Percentiles rank a stretch among this genome's conserved stretches.
Evolutionary conservation across 2,888 invertebrate species (phyloP).

Genomic region (Disparrhopalites patrizii): DNA sequence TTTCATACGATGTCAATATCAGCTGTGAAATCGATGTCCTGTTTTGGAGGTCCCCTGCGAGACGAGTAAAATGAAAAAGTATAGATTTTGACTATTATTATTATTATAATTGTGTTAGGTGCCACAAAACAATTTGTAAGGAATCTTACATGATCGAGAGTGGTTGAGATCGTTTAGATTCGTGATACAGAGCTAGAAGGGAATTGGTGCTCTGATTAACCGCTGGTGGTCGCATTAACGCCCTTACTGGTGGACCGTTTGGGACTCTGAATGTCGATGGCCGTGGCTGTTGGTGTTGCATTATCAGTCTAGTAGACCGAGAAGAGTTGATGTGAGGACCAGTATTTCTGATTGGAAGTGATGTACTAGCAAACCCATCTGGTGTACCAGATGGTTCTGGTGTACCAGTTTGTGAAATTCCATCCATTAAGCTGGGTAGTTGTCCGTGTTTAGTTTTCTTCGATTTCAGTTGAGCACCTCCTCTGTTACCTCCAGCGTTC

Average conservation of each 20-base stretch:
- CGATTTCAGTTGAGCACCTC: not conserved
- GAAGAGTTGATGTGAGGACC: no score
- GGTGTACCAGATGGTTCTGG: not conserved
- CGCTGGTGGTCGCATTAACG: not conserved
- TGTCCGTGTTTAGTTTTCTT: conserved; percentile 1
- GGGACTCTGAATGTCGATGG: not conserved
- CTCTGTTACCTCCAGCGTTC: not conserved
- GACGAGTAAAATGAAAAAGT: no score
- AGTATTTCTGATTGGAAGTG: not conserved
- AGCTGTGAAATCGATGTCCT: not conserved
- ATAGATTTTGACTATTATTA: no score
- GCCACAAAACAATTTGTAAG: no score
- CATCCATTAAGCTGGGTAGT: conserved; percentile 17
- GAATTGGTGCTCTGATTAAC: not conserved
- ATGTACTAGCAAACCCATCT: no score
- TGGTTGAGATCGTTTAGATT: not conserved
- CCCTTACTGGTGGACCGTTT: not conserved
- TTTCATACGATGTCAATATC: not conserved
- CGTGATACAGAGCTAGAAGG: not conserved
- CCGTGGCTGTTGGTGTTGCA: not conserved
- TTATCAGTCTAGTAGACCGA: not conserved
- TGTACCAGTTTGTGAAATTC: not conserved
- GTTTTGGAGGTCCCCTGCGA: no score
- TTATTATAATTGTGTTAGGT: no score
- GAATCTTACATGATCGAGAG: no score